phyloP scores from a whole-genome alignment of 2,888 invertebrate genomes.

The Pollenia amentaria region DNA sequence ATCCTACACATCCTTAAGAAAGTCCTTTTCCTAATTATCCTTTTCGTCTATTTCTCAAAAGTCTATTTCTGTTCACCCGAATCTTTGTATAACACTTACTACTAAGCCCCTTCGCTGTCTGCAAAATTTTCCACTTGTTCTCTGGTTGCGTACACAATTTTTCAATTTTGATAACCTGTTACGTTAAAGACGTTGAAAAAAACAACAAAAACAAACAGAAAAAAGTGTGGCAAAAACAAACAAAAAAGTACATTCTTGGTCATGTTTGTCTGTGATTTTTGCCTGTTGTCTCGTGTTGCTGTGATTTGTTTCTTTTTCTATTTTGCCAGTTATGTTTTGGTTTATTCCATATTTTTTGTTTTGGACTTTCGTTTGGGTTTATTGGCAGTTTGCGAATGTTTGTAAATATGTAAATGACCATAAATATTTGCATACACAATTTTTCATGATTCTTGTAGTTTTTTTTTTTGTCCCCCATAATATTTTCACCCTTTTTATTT shows the following conservation, averaged over 20 bases:
- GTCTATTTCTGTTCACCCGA: too few relatives aligned
- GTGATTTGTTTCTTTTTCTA: conserved; percentile 32
- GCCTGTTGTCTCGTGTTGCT: conserved; percentile 24
- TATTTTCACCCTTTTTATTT: conserved; percentile 54
- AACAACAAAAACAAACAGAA: conserved; percentile 7
- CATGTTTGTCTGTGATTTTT: conserved; percentile 44
- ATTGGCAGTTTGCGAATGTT: conserved; percentile 50
- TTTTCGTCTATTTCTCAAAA: too few relatives aligned
- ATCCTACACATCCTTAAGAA: too few relatives aligned
- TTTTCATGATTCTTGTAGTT: conserved; percentile 60
- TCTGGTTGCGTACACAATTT: background rate
- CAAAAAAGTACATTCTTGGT: conserved; percentile 46
- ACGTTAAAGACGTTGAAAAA: conserved; percentile 42
- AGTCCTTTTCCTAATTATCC: too few relatives aligned
- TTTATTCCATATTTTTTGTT: conserved; percentile 10
- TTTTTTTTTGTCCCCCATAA: conserved; percentile 21
- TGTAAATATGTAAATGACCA: conserved; percentile 62
- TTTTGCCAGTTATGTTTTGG: conserved; percentile 36
- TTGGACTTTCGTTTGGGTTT: conserved; percentile 18
- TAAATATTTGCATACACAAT: conserved; percentile 64
- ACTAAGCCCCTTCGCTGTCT: background rate
- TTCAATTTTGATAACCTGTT: conserved; percentile 65
- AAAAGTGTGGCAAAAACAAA: conserved; percentile 49
- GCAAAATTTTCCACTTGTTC: background rate
- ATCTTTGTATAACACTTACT: background rate